A percentile compares a stretch with the other conserved stretches of the same genome.
These are phyloP conservation scores for Papilio gigon DNA, from an alignment of 2,888 invertebrate species.

Conservation along the genomic window DNA sequence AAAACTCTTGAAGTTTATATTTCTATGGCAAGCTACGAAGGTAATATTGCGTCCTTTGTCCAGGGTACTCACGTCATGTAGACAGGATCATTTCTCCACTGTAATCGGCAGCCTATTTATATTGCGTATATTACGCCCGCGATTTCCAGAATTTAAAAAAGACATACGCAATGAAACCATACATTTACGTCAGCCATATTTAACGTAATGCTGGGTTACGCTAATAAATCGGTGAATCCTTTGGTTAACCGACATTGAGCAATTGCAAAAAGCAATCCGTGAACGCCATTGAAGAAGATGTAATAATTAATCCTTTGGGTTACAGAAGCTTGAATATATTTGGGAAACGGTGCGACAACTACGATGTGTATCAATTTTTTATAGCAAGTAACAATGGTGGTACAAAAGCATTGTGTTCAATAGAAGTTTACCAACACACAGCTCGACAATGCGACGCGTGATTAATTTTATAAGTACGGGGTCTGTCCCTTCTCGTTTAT, in stretches of 20 bases:
- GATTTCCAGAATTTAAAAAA: too few relatives aligned
- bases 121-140: too few relatives aligned
- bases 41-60: too few relatives aligned
- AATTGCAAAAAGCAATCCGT: conserved; percentile 35
- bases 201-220: not conserved
- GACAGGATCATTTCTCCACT: too few relatives aligned
- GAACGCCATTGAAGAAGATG: conserved; percentile 54
- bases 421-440: conserved; percentile 77
- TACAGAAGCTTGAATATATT: conserved; percentile 60
- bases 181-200: too few relatives aligned
- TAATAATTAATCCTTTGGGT: conserved; percentile 60
- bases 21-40: too few relatives aligned
- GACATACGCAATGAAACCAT: too few relatives aligned
- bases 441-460: conserved; percentile 67
- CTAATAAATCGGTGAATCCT: conserved; percentile 1
- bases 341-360: conserved; percentile 52
- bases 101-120: too few relatives aligned
- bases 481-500: conserved; percentile 58
- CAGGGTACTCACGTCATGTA: too few relatives aligned
- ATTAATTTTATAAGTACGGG: conserved; percentile 72
- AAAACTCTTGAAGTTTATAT: too few relatives aligned
- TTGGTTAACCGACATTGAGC: conserved; percentile 31
- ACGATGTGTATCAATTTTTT: conserved; percentile 49
- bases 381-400: conserved; percentile 54
- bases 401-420: conserved; percentile 62